Percentiles rank a stretch among this genome's conserved stretches.
phyloP scores from a whole-genome alignment of 2,113 vertebrate species.

The Aspidoscelis tigris region DNA sequence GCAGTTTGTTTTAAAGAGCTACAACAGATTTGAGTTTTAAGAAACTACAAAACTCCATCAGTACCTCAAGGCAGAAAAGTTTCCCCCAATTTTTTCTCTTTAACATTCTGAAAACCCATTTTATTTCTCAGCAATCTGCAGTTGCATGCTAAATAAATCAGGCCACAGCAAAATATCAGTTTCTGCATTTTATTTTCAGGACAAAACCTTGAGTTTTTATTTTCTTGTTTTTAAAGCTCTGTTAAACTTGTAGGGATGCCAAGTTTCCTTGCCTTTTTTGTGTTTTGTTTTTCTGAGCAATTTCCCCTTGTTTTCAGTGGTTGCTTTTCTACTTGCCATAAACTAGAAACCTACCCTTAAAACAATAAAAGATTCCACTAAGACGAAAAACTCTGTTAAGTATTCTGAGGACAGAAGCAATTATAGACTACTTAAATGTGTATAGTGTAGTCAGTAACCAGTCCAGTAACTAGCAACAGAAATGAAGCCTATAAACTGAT shows the following conservation, averaged over 20 bases:
- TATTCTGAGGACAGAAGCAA: neutral
- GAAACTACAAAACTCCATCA: too few relatives aligned
- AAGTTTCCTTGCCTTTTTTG: conserved; percentile 40
- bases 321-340: neutral
- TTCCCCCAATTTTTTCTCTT: neutral
- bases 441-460: neutral
- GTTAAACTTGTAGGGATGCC: conserved; percentile 66
- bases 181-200: conserved; percentile 77
- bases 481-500: too few relatives aligned
- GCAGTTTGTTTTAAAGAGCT: neutral
- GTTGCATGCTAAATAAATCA: neutral
- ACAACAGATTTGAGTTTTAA: neutral
- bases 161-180: conserved; percentile 47
- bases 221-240: conserved; percentile 60
- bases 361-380: neutral
- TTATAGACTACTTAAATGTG: neutral
- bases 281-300: conserved; percentile 17
- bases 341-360: neutral
- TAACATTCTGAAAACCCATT: neutral
- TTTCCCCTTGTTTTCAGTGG: conserved; percentile 28
- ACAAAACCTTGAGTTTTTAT: conserved; percentile 69
- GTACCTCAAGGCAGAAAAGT: too few relatives aligned
- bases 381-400: neutral
- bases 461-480: neutral
- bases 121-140: neutral